Evolutionary conservation across 2,888 invertebrate species (phyloP).

Genomic region (Opisthograptis luteolata): DNA sequence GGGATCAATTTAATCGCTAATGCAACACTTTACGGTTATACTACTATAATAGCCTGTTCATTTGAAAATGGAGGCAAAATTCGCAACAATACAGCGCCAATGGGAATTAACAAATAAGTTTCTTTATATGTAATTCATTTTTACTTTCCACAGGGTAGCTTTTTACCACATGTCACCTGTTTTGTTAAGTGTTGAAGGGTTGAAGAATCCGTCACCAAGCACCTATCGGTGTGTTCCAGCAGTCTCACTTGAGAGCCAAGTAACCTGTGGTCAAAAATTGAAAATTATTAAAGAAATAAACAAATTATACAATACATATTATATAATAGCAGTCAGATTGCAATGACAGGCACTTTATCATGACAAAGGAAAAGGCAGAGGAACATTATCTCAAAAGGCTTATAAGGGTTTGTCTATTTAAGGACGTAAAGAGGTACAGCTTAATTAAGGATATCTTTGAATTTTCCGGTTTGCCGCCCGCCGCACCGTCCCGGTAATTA

Average conservation of each 20-base stretch:
- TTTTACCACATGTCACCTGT: too few species aligned
- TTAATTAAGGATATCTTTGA: constrained; percentile 16
- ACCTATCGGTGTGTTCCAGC: too few species aligned
- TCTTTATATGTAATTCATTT: too few species aligned
- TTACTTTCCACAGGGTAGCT: too few species aligned
- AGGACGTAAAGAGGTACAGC: constrained; percentile 17
- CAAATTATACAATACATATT: too few species aligned
- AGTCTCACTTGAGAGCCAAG: too few species aligned
- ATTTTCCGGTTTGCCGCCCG: not conserved
- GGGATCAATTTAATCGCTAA: not conserved
- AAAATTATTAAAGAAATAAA: too few species aligned
- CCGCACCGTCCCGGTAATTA: not conserved
- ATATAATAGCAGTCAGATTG: constrained; percentile 17
- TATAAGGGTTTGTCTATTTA: constrained; percentile 23
- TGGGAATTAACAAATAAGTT: not conserved
- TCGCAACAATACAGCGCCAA: not conserved
- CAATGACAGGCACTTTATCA: constrained; percentile 11
- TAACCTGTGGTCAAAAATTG: too few species aligned
- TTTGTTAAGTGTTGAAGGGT: too few species aligned
- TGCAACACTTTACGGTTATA: not conserved
- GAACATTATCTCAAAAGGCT: constrained; percentile 20
- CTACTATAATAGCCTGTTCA: not conserved
- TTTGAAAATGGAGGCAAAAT: not conserved
- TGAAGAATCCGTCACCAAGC: too few species aligned
- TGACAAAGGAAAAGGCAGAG: constrained; percentile 15